Evolutionary conservation across 30 jellyfish, hydroid and myxozoan species (phyloP).

Genomic region (Hydractinia symbiolongicarpus): DNA sequence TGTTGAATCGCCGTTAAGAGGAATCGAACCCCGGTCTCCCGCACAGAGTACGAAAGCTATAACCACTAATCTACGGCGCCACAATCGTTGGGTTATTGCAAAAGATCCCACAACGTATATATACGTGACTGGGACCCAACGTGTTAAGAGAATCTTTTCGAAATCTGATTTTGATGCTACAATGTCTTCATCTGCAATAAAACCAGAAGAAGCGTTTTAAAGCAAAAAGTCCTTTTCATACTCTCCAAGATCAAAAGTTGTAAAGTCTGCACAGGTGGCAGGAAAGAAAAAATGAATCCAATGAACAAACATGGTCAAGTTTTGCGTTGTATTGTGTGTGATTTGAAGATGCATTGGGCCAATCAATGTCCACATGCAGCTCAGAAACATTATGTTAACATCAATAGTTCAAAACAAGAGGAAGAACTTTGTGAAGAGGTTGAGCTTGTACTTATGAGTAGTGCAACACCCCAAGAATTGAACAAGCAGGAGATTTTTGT

Average conservation of each 20-base stretch:
- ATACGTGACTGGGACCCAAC: too few species aligned
- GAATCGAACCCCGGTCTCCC: too few species aligned
- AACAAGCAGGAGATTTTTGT: conserved; percentile 6
- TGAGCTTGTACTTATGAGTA: too few species aligned
- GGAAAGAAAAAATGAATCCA: background rate
- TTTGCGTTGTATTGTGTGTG: background rate
- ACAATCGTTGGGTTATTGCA: too few species aligned
- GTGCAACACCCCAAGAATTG: background rate
- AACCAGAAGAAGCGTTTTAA: conserved; percentile 5
- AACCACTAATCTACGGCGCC: too few species aligned
- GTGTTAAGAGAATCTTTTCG: conserved; percentile 6
- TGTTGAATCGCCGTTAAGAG: too few species aligned
- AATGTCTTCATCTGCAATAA: conserved; percentile 4
- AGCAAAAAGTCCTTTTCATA: too few species aligned
- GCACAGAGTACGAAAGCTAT: too few species aligned
- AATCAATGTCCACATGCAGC: conserved; percentile 6
- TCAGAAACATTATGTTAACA: background rate
- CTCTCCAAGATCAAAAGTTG: conserved; percentile 2
- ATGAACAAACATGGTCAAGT: conserved; percentile 1
- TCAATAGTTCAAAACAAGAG: background rate
- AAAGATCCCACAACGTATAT: too few species aligned
- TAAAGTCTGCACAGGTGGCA: background rate
- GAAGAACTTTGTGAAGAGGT: background rate
- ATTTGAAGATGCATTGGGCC: conserved; percentile 6
- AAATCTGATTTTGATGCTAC: conserved; percentile 2